phyloP scores from a whole-genome alignment of 1,140 invertebrate species.

The Tyrophagus putrescentiae region DNA sequence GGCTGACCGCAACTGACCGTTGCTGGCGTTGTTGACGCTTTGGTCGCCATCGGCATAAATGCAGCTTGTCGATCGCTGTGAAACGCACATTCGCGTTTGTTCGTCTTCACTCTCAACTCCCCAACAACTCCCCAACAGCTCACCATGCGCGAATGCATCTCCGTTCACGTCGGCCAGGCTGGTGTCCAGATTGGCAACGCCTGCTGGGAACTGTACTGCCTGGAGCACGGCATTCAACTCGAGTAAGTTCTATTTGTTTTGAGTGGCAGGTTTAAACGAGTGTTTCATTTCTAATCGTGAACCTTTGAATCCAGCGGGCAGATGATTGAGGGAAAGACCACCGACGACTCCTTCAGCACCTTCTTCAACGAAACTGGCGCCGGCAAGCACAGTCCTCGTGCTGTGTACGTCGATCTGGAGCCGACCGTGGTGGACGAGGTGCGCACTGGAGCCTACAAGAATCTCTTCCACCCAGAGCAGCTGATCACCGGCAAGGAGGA shows the following conservation, averaged over 20 bases:
- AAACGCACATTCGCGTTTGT: too few relatives aligned
- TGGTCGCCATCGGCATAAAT: too few relatives aligned
- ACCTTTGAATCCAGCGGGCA: too few relatives aligned
- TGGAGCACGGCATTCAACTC: constrained; percentile 47
- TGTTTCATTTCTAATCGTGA: too few relatives aligned
- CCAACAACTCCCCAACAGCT: too few relatives aligned
- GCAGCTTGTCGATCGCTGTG: too few relatives aligned
- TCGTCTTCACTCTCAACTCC: too few relatives aligned
- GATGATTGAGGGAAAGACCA: too few relatives aligned
- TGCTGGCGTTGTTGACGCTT: too few relatives aligned
- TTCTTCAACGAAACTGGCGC: constrained; percentile 77
- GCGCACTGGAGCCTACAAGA: constrained; percentile 46
- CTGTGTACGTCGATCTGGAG: constrained; percentile 69
- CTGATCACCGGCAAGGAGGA: constrained; percentile 49
- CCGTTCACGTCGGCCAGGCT: constrained; percentile 71
- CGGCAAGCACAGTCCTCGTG: constrained; percentile 68
- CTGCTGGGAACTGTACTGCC: constrained; percentile 65
- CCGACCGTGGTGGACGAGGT: constrained; percentile 68
- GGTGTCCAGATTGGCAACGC: constrained; percentile 77
- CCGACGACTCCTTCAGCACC: constrained; percentile 72
- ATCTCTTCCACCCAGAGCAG: constrained; percentile 54
- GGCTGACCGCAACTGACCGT: too few relatives aligned
- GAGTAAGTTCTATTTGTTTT: constrained; percentile 32
- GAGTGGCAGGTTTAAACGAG: constrained; percentile 31
- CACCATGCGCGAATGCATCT: constrained; percentile 61